Conservation (phyloP, 2,888 invertebrate species). For the Desoria tigrina region DNA sequence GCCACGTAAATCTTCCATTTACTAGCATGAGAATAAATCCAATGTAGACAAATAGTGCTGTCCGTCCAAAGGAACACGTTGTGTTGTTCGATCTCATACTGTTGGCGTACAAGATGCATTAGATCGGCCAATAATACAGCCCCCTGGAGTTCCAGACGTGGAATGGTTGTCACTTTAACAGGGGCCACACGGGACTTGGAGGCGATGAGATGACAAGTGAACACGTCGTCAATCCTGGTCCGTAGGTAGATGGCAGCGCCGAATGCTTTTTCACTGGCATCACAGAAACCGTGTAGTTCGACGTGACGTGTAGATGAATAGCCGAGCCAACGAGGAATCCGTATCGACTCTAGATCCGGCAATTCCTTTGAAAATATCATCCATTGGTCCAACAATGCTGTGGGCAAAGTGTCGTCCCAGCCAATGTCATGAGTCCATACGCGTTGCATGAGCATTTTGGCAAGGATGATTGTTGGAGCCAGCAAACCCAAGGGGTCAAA, state of each 20-base stretch:
- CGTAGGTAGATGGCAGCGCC: slow-evolving; percentile 1
- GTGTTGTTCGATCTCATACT: background rate
- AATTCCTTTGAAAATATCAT: background rate
- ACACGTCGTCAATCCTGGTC: background rate
- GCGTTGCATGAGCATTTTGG: slow-evolving; percentile 19
- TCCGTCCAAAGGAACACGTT: slow-evolving; percentile 40
- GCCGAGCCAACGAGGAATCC: slow-evolving; percentile 8
- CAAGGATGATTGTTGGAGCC: slow-evolving; percentile 11
- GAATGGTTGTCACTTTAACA: slow-evolving; percentile 44
- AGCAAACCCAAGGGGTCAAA: slow-evolving; percentile 29
- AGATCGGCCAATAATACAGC: slow-evolving; percentile 29
- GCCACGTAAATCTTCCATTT: slow-evolving; percentile 48
- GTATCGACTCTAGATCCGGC: background rate
- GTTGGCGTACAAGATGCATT: slow-evolving; percentile 9
- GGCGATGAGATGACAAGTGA: slow-evolving; percentile 21
- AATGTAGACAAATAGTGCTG: slow-evolving; percentile 43
- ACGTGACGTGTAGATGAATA: background rate
- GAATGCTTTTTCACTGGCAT: slow-evolving; percentile 9
- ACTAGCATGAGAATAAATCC: slow-evolving; percentile 35
- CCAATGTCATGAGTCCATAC: slow-evolving; percentile 14
- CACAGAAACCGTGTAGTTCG: slow-evolving; percentile 12
- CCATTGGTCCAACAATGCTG: background rate
- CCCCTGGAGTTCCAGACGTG: slow-evolving; percentile 46
- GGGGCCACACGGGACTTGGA: slow-evolving; percentile 49
- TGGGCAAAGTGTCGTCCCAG: slow-evolving; percentile 21